Conservation (phyloP, 1,140 invertebrate species). For the Colletes latitarsis region DNA sequence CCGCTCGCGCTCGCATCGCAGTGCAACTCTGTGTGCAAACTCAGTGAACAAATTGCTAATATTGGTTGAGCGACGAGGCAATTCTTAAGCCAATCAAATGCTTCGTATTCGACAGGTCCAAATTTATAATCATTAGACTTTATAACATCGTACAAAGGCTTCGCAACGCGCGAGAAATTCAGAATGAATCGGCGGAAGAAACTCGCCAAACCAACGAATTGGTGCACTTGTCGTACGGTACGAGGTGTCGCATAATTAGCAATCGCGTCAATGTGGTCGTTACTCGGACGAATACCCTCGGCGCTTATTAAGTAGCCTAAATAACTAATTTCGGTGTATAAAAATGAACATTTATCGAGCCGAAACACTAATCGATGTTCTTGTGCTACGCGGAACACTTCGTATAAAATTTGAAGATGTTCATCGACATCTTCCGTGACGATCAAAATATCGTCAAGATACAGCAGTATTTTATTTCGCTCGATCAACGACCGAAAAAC, state of each 20-base stretch:
- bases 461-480: neutral
- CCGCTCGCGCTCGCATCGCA: neutral
- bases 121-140: slow-evolving; percentile 1
- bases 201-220: slow-evolving; percentile 16
- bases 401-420: neutral
- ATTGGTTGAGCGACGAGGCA: neutral
- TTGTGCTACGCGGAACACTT: neutral
- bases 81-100: neutral
- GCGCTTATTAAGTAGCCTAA: slow-evolving; percentile 2
- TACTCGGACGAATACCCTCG: neutral
- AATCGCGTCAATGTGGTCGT: neutral
- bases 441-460: slow-evolving; percentile 8
- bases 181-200: slow-evolving; percentile 8
- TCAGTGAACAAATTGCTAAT: neutral
- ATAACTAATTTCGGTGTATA: slow-evolving; percentile 3
- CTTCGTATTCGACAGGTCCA: neutral
- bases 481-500: neutral
- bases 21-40: neutral
- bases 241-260: neutral
- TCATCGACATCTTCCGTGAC: neutral
- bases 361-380: neutral
- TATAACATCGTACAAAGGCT: neutral
- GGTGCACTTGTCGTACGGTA: neutral
- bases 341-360: slow-evolving; percentile 19
- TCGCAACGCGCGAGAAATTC: neutral